Base-by-base conservation (phyloP, 2,888 invertebrate species). In the Tuberolachnus salignus region DNA sequence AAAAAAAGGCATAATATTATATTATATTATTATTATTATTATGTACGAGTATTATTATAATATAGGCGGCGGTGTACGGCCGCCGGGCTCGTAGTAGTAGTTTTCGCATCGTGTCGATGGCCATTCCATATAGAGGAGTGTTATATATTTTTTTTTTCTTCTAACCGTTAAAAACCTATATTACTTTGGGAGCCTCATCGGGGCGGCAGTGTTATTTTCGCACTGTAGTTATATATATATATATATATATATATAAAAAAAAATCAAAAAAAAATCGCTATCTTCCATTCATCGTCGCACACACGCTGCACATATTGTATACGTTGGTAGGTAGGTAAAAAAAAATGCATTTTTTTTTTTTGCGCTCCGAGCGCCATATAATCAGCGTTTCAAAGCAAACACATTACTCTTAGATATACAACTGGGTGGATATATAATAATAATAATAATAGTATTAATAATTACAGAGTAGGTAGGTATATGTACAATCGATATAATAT, bases 371-470 rank as follows among this genome's bases (percentile, higher is more conserved):
- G 73, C 73, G 63, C 73, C 73, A 44, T 63, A 63, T 73, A 73
- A 73, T 73, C 34, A 73, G 51, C 73, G 73, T 63, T 73, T 73
- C 73, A 63, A 63, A 51, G 63, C 51, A 73, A 73, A 73, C 73
- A 73, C 72, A 46, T 46, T 51, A 34, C 6, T 34, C 34, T 34
- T 6, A 6, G 6, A 34, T 34, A 6, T 34, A 34, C 34, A 6
- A 34, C 34, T 34, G 34, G 34, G 6, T 34, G 6, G 34, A 34
- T 34, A 34, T 34, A 34, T 34, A 34, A 34, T 4, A 34, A 34
- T 34, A 34, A 34, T 34, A 34, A 34, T 34, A 34, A 34, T 34
- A 34, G 53, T 53, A 42, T 51, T 26, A 61, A 72, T 72, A 63
- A 72, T 72, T 72, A 72, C 51, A 42, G 63, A 21, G 63, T 42